Evolutionary conservation across 2,888 invertebrate genomes (phyloP).

Genomic region (Drosophila siamana): DNA sequence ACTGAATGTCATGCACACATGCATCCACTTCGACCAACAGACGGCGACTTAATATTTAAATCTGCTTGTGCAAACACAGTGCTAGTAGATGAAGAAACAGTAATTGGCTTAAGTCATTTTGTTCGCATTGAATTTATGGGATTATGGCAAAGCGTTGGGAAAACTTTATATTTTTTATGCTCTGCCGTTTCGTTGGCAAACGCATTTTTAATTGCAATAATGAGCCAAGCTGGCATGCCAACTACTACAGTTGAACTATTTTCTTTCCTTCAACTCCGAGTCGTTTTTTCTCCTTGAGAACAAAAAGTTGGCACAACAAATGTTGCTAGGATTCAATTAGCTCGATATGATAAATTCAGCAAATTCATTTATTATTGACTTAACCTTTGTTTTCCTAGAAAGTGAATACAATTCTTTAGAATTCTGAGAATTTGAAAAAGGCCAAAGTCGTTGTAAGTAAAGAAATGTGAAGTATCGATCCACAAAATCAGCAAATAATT

Average conservation of each 20-base stretch:
- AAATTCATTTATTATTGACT: slow-evolving; percentile 9
- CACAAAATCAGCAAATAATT: not conserved
- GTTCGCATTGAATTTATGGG: slow-evolving; percentile 20
- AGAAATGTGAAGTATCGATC: not conserved
- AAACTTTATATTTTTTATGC: not conserved
- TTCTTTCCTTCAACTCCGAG: not conserved
- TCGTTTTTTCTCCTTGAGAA: slow-evolving; percentile 10
- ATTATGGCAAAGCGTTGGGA: slow-evolving; percentile 3
- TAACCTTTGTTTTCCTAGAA: not conserved
- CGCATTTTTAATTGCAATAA: slow-evolving; percentile 34
- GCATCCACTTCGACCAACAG: not conserved
- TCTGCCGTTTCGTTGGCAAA: not conserved
- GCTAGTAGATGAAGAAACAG: slow-evolving; percentile 3
- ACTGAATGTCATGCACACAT: slow-evolving; percentile 45
- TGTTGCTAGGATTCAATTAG: slow-evolving; percentile 19
- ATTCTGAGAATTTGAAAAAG: not conserved
- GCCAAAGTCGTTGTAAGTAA: not conserved
- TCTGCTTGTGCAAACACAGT: slow-evolving; percentile 19
- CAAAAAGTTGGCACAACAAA: slow-evolving; percentile 8
- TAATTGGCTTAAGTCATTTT: slow-evolving; percentile 27
- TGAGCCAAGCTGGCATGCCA: slow-evolving; percentile 8
- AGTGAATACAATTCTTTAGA: not conserved
- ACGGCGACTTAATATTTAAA: slow-evolving; percentile 38
- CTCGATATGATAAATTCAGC: not conserved
- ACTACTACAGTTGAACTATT: not conserved